A percentile compares a stretch with the other conserved stretches of the same genome.
These are phyloP conservation scores for Hirundichthys speculiger DNA, from an alignment of 2,113 vertebrate species.

Conservation along the genomic window DNA sequence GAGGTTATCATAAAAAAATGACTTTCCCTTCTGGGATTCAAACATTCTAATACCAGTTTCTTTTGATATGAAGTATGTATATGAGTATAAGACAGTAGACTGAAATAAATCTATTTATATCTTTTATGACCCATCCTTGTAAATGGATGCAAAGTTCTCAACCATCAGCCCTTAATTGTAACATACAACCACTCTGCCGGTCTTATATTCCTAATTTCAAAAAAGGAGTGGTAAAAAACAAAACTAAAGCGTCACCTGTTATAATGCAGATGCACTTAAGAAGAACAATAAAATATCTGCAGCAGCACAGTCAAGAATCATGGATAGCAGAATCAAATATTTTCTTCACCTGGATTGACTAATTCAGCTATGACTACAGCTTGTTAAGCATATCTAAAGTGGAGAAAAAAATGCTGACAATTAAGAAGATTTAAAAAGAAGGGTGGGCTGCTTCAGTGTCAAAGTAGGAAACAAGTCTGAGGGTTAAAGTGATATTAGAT, in stretches of 20 bases:
- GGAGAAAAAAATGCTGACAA: slow-evolving; percentile 23
- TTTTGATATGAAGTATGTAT: too few relatives aligned
- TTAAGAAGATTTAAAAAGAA: slow-evolving; percentile 28
- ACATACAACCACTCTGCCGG: too few relatives aligned
- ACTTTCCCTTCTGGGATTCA: neutral
- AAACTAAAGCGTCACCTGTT: too few relatives aligned
- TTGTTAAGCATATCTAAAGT: slow-evolving; percentile 29
- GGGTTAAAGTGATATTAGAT: neutral
- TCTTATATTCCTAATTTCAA: too few relatives aligned
- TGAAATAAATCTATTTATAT: too few relatives aligned
- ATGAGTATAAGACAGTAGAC: too few relatives aligned
- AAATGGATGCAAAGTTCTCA: too few relatives aligned
- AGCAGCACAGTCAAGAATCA: slow-evolving; percentile 23
- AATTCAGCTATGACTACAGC: slow-evolving; percentile 21
- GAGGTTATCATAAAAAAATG: slow-evolving; percentile 19
- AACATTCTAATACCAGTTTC: too few relatives aligned
- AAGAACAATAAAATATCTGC: slow-evolving; percentile 9
- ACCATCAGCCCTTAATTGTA: too few relatives aligned
- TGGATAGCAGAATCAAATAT: slow-evolving; percentile 35
- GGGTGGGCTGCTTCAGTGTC: slow-evolving; percentile 7
- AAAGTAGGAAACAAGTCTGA: neutral
- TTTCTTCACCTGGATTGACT: slow-evolving; percentile 45
- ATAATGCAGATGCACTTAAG: neutral
- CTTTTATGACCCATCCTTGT: too few relatives aligned
- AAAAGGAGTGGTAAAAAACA: too few relatives aligned